Evolutionary conservation across 2,113 vertebrate genomes (phyloP).

Genomic region (Neotoma lepida): DNA sequence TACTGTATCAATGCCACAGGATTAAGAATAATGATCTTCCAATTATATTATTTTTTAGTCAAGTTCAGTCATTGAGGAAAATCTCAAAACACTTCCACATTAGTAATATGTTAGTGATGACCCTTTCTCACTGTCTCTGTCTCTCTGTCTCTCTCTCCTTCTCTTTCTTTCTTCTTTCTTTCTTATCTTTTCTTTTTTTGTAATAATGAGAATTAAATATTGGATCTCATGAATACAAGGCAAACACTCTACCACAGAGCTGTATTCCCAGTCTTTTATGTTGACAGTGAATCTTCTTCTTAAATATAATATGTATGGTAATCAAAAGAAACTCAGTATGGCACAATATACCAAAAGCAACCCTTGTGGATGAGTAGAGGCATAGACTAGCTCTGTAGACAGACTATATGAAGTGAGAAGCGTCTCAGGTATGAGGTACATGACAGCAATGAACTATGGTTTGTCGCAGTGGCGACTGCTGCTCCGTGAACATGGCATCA

Average conservation of each 20-base stretch:
- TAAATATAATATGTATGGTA: background rate
- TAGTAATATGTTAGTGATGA: background rate
- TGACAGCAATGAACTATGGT: background rate
- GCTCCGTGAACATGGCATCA: background rate
- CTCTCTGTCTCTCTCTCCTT: background rate
- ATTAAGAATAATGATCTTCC: background rate
- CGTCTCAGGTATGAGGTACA: background rate
- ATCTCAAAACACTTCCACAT: background rate
- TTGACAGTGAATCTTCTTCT: background rate
- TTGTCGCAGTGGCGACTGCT: background rate
- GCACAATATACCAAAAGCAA: background rate
- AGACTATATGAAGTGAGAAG: background rate
- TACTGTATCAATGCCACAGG: background rate
- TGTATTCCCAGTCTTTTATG: background rate
- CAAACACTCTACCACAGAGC: background rate
- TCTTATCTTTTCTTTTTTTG: background rate
- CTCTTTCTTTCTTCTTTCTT: background rate
- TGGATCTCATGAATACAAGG: background rate
- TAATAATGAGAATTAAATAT: background rate
- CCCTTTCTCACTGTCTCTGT: no score
- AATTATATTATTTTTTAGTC: background rate
- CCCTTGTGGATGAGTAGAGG: background rate
- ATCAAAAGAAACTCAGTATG: background rate
- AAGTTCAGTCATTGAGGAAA: background rate
- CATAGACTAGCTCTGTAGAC: background rate